Evolutionary conservation across 2,888 invertebrate species (phyloP).

Genomic region (Orchestes rusci): DNA sequence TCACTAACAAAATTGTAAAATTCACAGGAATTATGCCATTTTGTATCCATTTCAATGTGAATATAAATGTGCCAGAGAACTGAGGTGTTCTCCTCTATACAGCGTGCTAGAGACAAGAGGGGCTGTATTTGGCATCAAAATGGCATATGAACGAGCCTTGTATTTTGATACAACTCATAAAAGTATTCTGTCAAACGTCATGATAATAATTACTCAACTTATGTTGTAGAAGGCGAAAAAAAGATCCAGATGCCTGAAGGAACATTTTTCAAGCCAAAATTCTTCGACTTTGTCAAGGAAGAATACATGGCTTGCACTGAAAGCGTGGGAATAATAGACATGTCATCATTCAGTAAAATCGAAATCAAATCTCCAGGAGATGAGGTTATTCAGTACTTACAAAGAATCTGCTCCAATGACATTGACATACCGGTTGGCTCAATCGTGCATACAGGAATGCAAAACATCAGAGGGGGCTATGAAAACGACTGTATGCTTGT

Average conservation of each 20-base stretch:
- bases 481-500: slow-evolving; percentile 70
- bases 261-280: slow-evolving; percentile 61
- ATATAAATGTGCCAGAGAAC: slow-evolving; percentile 53
- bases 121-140: slow-evolving; percentile 61
- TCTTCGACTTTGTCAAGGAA: slow-evolving; percentile 59
- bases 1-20: background rate
- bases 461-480: slow-evolving; percentile 61
- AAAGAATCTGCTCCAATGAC: slow-evolving; percentile 60
- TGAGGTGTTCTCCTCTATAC: slow-evolving; percentile 63
- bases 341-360: slow-evolving; percentile 72
- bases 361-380: slow-evolving; percentile 57
- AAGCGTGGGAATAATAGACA: slow-evolving; percentile 71
- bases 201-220: too few relatives aligned
- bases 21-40: slow-evolving; percentile 48
- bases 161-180: slow-evolving; percentile 55
- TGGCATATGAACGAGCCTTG: slow-evolving; percentile 65
- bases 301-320: slow-evolving; percentile 69
- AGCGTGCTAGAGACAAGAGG: slow-evolving; percentile 56
- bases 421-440: slow-evolving; percentile 57
- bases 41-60: slow-evolving; percentile 54
- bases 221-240: slow-evolving; percentile 43
- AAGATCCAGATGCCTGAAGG: slow-evolving; percentile 51
- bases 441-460: slow-evolving; percentile 64
- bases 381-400: slow-evolving; percentile 57
- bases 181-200: slow-evolving; percentile 40